Evolutionary conservation across 2,113 vertebrate species (phyloP), one percentile per base, ranked within the genome.

Genomic region (Heterocephalus glaber): DNA sequence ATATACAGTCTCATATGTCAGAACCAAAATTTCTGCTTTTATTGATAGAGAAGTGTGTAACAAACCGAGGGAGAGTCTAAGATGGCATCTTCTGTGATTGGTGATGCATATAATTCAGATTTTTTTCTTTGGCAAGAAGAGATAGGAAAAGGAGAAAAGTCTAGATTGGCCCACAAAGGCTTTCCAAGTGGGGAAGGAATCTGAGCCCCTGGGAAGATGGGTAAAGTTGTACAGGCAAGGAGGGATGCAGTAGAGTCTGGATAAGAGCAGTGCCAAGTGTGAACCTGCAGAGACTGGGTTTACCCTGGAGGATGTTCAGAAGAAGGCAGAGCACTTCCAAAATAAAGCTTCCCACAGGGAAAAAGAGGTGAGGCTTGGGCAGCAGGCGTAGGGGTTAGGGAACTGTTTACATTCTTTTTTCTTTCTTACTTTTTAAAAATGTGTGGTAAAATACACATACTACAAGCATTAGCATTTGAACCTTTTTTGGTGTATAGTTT

Each of bases 91-190:
- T 60, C 41, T 30, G 4, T 58, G 70, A 47, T 28, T 70, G 12
- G 0, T 19, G 49, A 77, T 41, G 56, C 19, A 10, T 35, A 24
- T 7, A n/a, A 1, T 86, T 72, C 61, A 83, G 26, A 86, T 68
- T 84, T 35, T n/a, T 33, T 66, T 86, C 20, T 94, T 47, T 87
- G 49, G 35, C 76, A 70, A 92, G 86, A 84, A 84, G 77, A 80
- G 11, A 33, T 13, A 20, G 79, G 65, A n/a, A 72, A 60, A 44
- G 49, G 52, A 92, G 86, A 80, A 38, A 74, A 17, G 13, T 63
- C 88, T 72, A 41, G 81, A n/a, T 30, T 24, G 61, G 49, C 86
- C 22, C 22, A 44, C 35, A 30, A 33, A 60, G 93, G 38, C 77
- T 85, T 92, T 33, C 7, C 9, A n/a, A 60, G 38, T 35, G 30